Base-by-base conservation (phyloP, 2,797 vertebrate genomes). In the Sebastes dallii region DNA sequence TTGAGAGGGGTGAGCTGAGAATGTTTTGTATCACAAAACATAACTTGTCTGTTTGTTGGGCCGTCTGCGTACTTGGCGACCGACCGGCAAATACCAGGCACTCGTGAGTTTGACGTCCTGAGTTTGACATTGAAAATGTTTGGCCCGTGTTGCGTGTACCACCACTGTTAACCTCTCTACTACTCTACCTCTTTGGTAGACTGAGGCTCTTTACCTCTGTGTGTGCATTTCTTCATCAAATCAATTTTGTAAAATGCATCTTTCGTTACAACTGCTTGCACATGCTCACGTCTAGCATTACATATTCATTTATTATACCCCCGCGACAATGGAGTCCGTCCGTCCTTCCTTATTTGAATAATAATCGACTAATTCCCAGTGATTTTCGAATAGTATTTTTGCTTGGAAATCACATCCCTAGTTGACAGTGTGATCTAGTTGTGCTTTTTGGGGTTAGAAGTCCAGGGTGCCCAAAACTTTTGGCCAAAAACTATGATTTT, bases 31-130 rank as follows among this genome's bases (percentile, higher is more conserved):
- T 80, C 65, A 70, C 60, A 59, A 27, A 71, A 78, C 46, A 29
- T 58, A 66, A 78, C 77, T 46, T 69, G 65, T 80, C 84, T 83
- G 75, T 73, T 86, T 81, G 55, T 73, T 74, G 62, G 76, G 39
- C 22, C 66, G 2, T 32, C 8, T 78, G 74, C 14, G 2, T 16
- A 75, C 73, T 66, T 81, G 4, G 9, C 1, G 12, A 61, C 79
- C 36, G 8, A 2, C 39, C 13, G 39, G 70, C 69, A n/a, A 81
- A 83, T 76, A 74, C 24, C 54, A 80, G 58, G 54, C 66, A 4
- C 8, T 72, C 8, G 62, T 9, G 42, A 69, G 58, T 67, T 73
- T 8, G 25, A 80, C 36, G 5, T 55, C 18, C 18, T 8, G 36
- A 73, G 65, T 70, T 73, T 7, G 30, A 82, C 39, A 12, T 60